Conservation (phyloP, 2,797 vertebrate genomes). For the Phrynocephalus forsythii region DNA sequence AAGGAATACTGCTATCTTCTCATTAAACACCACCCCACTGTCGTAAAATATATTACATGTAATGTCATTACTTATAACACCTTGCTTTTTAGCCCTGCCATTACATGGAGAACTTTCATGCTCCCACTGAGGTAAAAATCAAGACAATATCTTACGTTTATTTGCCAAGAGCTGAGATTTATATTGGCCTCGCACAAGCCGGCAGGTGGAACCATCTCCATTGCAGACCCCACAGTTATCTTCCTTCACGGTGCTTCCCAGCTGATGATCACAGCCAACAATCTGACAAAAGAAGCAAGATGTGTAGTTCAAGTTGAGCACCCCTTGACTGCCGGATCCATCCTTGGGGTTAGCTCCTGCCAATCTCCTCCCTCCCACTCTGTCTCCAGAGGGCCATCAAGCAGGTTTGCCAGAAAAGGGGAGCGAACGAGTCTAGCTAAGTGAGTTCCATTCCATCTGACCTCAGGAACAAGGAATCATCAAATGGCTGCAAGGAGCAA, state of each 20-base stretch:
- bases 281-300: slow-evolving; percentile 85
- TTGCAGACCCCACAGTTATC: slow-evolving; percentile 97
- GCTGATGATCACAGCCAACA: slow-evolving; percentile 94
- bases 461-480: slow-evolving; percentile 44
- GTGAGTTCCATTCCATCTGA: slow-evolving; percentile 34
- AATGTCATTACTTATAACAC: background rate
- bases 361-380: slow-evolving; percentile 34
- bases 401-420: slow-evolving; percentile 47
- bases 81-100: background rate
- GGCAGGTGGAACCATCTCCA: slow-evolving; percentile 94
- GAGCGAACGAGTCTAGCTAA: slow-evolving; percentile 37
- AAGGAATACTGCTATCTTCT: background rate
- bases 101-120: slow-evolving; percentile 9
- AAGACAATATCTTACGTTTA: slow-evolving; percentile 84
- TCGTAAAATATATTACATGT: background rate
- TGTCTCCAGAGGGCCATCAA: slow-evolving; percentile 53
- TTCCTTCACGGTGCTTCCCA: slow-evolving; percentile 93
- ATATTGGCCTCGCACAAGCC: slow-evolving; percentile 93
- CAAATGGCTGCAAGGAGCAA: slow-evolving; percentile 53
- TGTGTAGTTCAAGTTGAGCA: slow-evolving; percentile 60
- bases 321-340: slow-evolving; percentile 41
- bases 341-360: slow-evolving; percentile 36
- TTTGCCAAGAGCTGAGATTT: slow-evolving; percentile 92
- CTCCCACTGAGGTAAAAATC: slow-evolving; percentile 25
- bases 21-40: background rate